Evolutionary conservation across 2,113 vertebrate genomes (phyloP), one percentile per base, ranked within the genome.

Genomic region (Cryptotis parvus): DNA sequence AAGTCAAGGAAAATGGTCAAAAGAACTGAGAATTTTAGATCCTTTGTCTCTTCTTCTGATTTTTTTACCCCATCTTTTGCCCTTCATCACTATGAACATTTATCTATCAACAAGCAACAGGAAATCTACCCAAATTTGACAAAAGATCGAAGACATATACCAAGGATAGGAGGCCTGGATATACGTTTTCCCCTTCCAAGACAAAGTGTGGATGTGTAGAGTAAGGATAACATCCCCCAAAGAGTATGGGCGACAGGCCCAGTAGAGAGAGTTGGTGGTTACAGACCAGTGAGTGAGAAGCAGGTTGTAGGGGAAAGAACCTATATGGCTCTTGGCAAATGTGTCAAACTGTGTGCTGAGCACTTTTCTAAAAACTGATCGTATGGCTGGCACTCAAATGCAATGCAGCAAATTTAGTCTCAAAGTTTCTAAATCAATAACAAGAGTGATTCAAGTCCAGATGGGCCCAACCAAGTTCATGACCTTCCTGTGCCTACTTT

Each of bases 341-440:
- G 8, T 68, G 6, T 78, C 7, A 72, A 74, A 16, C 52, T 86
- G 27, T 43, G 1, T 76, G 22, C n/a, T 61, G 20, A 58, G 4
- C 6, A 74, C 12, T 58, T 81, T 94, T n/a, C n/a, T 81, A 37
- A 73, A 87, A 89, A 91, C 14, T 84, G 49, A 87, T 58, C 41
- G 73, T 27, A 63, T 24, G 37, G 65, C 63, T 31, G n/a, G 6
- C 7, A 9, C 35, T 73, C 4, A n/a, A 70, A 61, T 2, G 18
- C 41, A 70, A 49, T 0, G 70, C 33, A 91, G n/a, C 68, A 14
- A 26, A 76, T 49, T 18, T 18, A 12, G 6, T 61, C 24, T 91
- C 74, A 88, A 52, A 92, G 35, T 9, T 63, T n/a, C 66, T 26
- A 24, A 39, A 41, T 88, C 61, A n/a, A 24, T 61, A 16, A 35